These are phyloP conservation scores for Endomychus coccineus DNA, from an alignment of 2,888 invertebrate genomes.

Conservation along the genomic window DNA sequence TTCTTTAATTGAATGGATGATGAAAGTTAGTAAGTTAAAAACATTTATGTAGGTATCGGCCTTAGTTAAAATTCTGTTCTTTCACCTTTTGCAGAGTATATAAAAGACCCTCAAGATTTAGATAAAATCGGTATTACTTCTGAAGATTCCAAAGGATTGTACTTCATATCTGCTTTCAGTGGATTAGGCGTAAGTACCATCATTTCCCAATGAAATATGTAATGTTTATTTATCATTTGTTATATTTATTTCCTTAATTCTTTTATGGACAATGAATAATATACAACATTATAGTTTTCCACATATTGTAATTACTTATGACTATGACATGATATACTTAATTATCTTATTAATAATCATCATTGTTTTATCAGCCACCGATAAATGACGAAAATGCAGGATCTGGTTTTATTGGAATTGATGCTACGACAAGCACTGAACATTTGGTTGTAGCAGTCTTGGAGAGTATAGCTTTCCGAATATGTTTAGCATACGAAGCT, in stretches of 20 bases:
- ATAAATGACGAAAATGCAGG: constrained; percentile 80
- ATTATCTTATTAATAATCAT: too few species aligned
- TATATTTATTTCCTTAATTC: too few species aligned
- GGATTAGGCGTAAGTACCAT: constrained; percentile 64
- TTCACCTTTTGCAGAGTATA: constrained; percentile 50
- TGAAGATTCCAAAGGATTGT: constrained; percentile 66
- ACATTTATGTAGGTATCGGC: not conserved
- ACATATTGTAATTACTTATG: too few species aligned
- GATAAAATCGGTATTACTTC: constrained; percentile 62
- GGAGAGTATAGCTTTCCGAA: constrained; percentile 78
- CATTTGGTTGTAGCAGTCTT: constrained; percentile 77
- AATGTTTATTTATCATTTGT: too few species aligned
- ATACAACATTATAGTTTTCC: too few species aligned
- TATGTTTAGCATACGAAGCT: constrained; percentile 58
- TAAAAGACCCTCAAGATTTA: constrained; percentile 57
- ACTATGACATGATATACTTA: too few species aligned
- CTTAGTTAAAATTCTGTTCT: too few species aligned
- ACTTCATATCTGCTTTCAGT: constrained; percentile 84
- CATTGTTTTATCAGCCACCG: constrained; percentile 71
- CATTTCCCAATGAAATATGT: too few species aligned
- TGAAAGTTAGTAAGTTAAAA: constrained; percentile 50
- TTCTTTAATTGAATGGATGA: constrained; percentile 78
- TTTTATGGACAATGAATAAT: too few species aligned
- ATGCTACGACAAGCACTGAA: constrained; percentile 65
- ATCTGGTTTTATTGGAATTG: constrained; percentile 73